Evolutionary conservation across 2,888 invertebrate genomes (phyloP), one percentile per base, ranked within the genome.

Genomic region (Cerastis rubricosa): DNA sequence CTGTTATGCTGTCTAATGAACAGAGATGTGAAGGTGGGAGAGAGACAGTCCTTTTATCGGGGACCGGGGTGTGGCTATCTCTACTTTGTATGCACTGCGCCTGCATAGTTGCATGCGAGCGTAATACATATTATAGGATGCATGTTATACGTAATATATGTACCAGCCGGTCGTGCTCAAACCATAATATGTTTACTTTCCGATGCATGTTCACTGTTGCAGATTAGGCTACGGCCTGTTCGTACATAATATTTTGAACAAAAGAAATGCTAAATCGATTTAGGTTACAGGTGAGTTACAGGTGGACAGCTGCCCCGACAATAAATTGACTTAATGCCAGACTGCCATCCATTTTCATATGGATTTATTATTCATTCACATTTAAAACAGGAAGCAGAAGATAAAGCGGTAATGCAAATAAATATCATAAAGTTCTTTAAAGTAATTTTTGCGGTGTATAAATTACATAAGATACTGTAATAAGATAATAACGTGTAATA

Each of bases 41-140:
- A 91, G 94, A 94, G 94, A 94, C 85, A 88, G 91, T 88, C 85
- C 78, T 85, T 86, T 91, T 92, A 92, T 93, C 93, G 90, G 95
- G 96, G 95, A 92, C 93, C 93, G 90, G 95, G 96, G 95, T 96
- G 96, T 94, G 96, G 95, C 93, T 94, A 94, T 93, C 93, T 93
- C 92, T 93, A 93, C 93, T 95, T 93, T 93, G 92, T 94, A 94
- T 94, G 93, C 94, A 91, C 89, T 92, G 91, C 90, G 88, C 90
- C 90, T 91, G 92, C 92, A 94, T 94, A 92, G 91, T 89, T 93
- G 93, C 93, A 95, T 91, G 91, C 91, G 85, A 93, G 92, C 89
- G 90, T 92, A 87, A 83, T 89, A n/a, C n/a, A n/a, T n/a, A n/a
- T n/a, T n/a, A 78, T 70, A 76, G 74, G 79, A 74, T 74, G 75